phyloP scores from a whole-genome alignment of 1,140 invertebrate genomes.

The Cheumatopsyche charites region DNA sequence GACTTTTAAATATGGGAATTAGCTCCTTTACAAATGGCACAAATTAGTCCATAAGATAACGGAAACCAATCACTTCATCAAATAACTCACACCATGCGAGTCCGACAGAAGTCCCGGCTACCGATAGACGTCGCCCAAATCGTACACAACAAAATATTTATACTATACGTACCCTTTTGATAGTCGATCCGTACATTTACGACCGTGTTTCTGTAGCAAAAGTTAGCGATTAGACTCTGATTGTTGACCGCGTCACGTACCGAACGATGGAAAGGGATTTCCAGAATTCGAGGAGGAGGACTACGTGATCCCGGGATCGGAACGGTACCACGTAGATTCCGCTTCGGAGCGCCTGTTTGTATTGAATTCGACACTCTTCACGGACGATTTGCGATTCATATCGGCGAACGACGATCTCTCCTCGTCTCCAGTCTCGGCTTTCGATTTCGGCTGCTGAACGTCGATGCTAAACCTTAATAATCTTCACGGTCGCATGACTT shows the following conservation, averaged over 20 bases:
- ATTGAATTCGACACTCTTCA: conserved; percentile 31
- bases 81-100: too few species aligned
- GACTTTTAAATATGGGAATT: too few species aligned
- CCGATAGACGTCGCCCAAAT: too few species aligned
- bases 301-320: conserved; percentile 20
- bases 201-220: not conserved
- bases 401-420: not conserved
- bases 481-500: not conserved
- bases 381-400: conserved; percentile 30
- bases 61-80: too few species aligned
- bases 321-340: not conserved
- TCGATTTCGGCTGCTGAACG: too few species aligned
- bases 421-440: not conserved
- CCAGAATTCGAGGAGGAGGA: not conserved
- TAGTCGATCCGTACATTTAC: not conserved
- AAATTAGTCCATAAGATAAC: too few species aligned
- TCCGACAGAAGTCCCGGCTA: too few species aligned
- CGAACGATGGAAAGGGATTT: too few species aligned
- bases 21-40: too few species aligned
- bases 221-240: conserved; percentile 35
- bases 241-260: conserved; percentile 34
- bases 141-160: too few species aligned
- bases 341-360: conserved; percentile 7
- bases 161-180: conserved; percentile 8
- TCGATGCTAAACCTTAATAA: too few species aligned